Evolutionary conservation across 2,797 vertebrate genomes (phyloP).

Genomic region (Pteropus rufus): DNA sequence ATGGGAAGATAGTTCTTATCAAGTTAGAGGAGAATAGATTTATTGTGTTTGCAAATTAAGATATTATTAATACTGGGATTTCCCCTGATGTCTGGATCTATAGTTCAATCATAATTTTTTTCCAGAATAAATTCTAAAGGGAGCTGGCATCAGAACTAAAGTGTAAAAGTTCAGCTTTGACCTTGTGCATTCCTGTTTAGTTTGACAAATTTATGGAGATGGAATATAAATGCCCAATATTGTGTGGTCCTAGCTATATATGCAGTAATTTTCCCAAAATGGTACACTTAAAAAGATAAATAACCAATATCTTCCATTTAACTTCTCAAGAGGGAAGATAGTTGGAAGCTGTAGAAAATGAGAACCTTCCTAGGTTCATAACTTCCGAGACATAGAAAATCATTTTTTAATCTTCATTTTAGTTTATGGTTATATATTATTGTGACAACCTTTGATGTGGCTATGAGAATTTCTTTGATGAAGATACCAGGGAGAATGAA

Average conservation of each 20-base stretch:
- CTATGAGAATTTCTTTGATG: background rate
- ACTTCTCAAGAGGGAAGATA: background rate
- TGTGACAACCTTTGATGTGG: background rate
- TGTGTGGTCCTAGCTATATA: background rate
- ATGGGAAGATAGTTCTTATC: background rate
- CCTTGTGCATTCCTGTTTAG: background rate
- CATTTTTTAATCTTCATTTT: background rate
- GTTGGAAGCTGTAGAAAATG: background rate
- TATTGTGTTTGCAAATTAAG: background rate
- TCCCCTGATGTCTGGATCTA: background rate
- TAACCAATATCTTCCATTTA: background rate
- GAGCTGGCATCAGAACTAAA: background rate
- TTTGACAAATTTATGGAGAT: background rate
- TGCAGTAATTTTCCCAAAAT: background rate
- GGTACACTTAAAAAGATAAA: background rate
- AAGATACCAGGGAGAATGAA: background rate
- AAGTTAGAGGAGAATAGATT: background rate
- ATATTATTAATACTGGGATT: background rate
- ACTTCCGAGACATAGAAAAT: conserved; percentile 7
- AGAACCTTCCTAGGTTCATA: background rate
- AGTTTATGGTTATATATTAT: background rate
- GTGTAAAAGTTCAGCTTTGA: background rate
- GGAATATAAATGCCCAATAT: background rate
- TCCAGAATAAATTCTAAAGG: background rate
- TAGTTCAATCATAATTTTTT: background rate